Evolutionary conservation across 2,888 invertebrate genomes (phyloP), one percentile per base, ranked within the genome.

Genomic region (Polymixis flavicincta): DNA sequence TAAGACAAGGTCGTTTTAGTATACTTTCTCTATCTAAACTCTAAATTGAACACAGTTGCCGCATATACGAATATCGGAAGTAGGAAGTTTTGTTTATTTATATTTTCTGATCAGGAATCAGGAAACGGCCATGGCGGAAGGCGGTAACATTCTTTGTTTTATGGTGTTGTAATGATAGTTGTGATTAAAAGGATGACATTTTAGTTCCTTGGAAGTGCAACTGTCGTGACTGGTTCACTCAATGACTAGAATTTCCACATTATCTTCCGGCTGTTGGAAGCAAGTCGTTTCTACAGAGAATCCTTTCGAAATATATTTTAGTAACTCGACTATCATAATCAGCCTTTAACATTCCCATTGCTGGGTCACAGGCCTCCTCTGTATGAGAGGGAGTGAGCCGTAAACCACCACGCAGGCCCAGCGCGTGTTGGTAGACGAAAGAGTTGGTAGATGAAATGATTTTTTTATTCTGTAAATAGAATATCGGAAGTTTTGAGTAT

Each of bases 91-190:
- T 50, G 28, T 14, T n/a, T 42, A 50, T 42, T n/a, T 42, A 50
- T 32, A 74, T 71, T 74, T 68, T 68, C 74, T 84, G 45, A 70
- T 63, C 71, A 71, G 76, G 64, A 66, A 71, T 65, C 59, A 84
- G 81, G 84, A 81, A 84, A 71, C 55, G 73, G 55, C 83, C 60
- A 14, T 85, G 87, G 45, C 17, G 8, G 37, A 28, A n/a, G 71
- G 50, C 54, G 2, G 42, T 25, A 59, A n/a, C 42, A 65, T 68
- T 71, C 45, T 57, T 79, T 60, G 64, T 68, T 63, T 68, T 54
- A 69, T 60, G 32, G 45, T 50, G 14, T 54, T 28, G 17, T n/a
- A 6, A 45, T 59, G 5, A 57, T 52, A 37, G 17, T 9, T n/a
- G 6, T 4, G 8, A 57, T 57, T 28, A 17, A 25, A 52, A 17